phyloP scores from a whole-genome alignment of 2,888 invertebrate genomes.

The Erebia aethiops region DNA sequence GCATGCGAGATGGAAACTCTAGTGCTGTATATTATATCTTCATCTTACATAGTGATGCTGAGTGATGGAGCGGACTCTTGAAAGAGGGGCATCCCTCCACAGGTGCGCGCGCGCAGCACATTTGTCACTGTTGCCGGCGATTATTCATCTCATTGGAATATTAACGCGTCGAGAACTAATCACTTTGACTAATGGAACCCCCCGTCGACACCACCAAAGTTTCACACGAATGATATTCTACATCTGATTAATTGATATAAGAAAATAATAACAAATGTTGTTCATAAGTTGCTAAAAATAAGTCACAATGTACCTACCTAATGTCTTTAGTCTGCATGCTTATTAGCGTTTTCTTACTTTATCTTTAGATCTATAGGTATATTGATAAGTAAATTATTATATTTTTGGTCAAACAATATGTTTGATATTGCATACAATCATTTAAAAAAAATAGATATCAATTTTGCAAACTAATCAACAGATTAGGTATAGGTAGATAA shows the following conservation, averaged over 20 bases:
- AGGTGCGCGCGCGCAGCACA: slow-evolving; percentile 78
- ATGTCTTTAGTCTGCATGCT: no score
- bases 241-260: slow-evolving; percentile 16
- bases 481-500: no score
- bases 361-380: no score
- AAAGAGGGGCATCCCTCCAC: slow-evolving; percentile 56
- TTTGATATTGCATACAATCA: no score
- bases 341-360: no score
- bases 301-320: background rate
- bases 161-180: slow-evolving; percentile 80
- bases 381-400: no score
- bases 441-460: no score
- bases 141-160: slow-evolving; percentile 83
- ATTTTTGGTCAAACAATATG: no score
- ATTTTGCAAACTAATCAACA: no score
- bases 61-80: slow-evolving; percentile 75
- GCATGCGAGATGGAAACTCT: slow-evolving; percentile 52
- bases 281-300: slow-evolving; percentile 2
- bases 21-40: slow-evolving; percentile 78
- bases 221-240: slow-evolving; percentile 56
- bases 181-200: slow-evolving; percentile 81
- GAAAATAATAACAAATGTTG: slow-evolving; percentile 14
- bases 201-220: slow-evolving; percentile 80
- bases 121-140: slow-evolving; percentile 81
- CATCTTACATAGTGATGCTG: slow-evolving; percentile 70